Base-by-base conservation (phyloP, 1,140 invertebrate genomes). In the Drosophila carrolli region DNA sequence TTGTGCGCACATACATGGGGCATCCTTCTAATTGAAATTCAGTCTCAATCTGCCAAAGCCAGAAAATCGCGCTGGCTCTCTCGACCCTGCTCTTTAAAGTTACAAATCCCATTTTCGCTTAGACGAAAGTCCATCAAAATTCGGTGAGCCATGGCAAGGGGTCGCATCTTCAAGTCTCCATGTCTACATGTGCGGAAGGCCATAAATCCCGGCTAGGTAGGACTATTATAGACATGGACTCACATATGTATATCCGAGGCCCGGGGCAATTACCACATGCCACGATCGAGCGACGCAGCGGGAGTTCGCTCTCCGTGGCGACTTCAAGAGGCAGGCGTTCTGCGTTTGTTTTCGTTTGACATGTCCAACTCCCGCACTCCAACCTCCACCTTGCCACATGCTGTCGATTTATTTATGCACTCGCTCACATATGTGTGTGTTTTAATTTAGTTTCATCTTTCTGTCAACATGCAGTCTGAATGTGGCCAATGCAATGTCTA, bases 241-340 rank as follows among this genome's bases (percentile, higher is more conserved):
- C 35, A 10, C 16, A 60, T 19, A 35, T 27, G 16, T 16, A 16
- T 16, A 41, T 40, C 38, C 23, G 23, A 37, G 47, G 14, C 57
- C 53, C 70, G 76, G 72, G 71, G 80, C 85, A 89, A 88, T 88
- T 88, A 88, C 84, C 84, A 88, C 84, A 88, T 88, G 84, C 84
- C 68, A 84, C 84, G 84, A 59, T 84, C 66, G 48, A 68, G 63
- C 72, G 75, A 46, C 83, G 73, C 84, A 77, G 81, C 84, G 82
- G 84, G 84, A 88, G 84, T 77, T 54, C 73, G 59, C 19, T 65
- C 58, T 67, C 63, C 14, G 58, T 84, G 81, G 81, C 81, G 77
- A 65, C 81, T 84, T 80, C 76, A 80, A 84, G 81, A 83, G 67
- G 60, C 60, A 4, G 23, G 32, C 29, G n/a, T 65, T 67, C 35